A percentile compares a stretch with the other conserved stretches of the same genome.
Conservation (phyloP, 2,797 vertebrate genomes). For the Amblyopsis hoosieri region DNA sequence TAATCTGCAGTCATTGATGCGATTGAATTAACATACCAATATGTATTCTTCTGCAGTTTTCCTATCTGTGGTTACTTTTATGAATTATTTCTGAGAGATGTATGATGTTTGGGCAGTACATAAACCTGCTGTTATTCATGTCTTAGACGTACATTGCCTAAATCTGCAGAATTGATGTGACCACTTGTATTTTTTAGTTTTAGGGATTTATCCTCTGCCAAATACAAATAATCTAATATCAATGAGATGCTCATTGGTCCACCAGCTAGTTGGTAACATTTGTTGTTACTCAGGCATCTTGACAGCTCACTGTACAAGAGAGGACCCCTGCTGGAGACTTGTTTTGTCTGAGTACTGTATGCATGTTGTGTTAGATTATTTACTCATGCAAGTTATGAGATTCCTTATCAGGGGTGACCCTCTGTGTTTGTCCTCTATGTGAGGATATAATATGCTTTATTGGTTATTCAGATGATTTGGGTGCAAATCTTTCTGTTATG, state of each 20-base stretch:
- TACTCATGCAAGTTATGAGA: constrained; percentile 46
- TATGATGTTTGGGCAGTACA: constrained; percentile 53
- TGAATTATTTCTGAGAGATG: constrained; percentile 53
- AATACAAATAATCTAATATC: constrained; percentile 65
- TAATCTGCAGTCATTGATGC: too few relatives aligned
- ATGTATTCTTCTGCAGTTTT: too few relatives aligned
- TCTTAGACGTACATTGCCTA: constrained; percentile 38
- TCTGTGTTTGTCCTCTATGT: constrained; percentile 48
- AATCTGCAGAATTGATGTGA: constrained; percentile 62
- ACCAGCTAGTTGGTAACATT: constrained; percentile 32
- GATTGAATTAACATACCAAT: too few relatives aligned
- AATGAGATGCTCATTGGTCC: constrained; percentile 52
- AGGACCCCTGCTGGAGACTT: constrained; percentile 71
- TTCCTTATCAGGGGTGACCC: constrained; percentile 54
- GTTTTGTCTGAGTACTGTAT: constrained; percentile 19
- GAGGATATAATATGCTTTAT: constrained; percentile 31
- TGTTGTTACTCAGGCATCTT: constrained; percentile 38
- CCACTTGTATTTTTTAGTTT: constrained; percentile 40
- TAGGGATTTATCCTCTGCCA: constrained; percentile 62
- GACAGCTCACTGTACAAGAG: constrained; percentile 50
- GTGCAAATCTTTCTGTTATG: constrained; percentile 39
- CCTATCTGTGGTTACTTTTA: not conserved
- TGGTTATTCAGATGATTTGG: constrained; percentile 54
- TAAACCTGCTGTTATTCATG: constrained; percentile 51
- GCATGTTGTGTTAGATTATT: constrained; percentile 23